Evolutionary conservation across 2,113 vertebrate genomes (phyloP), one percentile per base, ranked within the genome.

Genomic region (Cottus gobio): DNA sequence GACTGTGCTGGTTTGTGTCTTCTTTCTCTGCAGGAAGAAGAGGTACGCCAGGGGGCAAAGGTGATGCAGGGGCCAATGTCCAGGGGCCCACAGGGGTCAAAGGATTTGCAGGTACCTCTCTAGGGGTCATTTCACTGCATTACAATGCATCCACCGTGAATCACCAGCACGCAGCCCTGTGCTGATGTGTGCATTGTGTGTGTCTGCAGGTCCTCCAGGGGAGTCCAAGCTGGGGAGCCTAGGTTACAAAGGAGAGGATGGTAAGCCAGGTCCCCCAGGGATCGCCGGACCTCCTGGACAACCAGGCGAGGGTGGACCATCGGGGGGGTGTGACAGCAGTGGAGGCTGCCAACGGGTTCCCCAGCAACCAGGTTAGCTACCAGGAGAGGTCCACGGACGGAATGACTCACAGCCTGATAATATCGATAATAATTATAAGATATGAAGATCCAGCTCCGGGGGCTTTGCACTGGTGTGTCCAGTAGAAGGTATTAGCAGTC

Each of bases 241-340:
- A 37, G 96, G 96, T 24, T 80, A 93, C 0, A 93, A 92, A 80
- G 96, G 96, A 44, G 79, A 91, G 0, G 92, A 95, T 64, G 96
- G 96, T 3, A 93, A 81, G 22, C 22, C 78, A 7, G 96, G 96
- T 20, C 84, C 90, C 36, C 85, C 75, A 2, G 96, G 96, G 4
- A 85, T 91, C 73, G 77, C 94, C 0, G 96, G 96, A 48, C 56
- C 77, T 65, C 78, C 75, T 11, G 96, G 96, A 18, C 95, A 95
- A 82, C 85, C 83, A 4, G 96, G 96, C 22, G 95, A 96, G 79
- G 37, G 94, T 12, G 96, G 96, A 15, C 92, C 92, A 3, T 85
- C 95, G 0, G 97, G 96, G 3, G 87, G 83, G 3, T 97, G 97
- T 86, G 95, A 97, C 80, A 77, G 80, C 88, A 96, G 94, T 70